Evolutionary conservation across 37 sponge, comb jelly and placozoan species (phyloP).

Genomic region (Aplysina aerophoba): DNA sequence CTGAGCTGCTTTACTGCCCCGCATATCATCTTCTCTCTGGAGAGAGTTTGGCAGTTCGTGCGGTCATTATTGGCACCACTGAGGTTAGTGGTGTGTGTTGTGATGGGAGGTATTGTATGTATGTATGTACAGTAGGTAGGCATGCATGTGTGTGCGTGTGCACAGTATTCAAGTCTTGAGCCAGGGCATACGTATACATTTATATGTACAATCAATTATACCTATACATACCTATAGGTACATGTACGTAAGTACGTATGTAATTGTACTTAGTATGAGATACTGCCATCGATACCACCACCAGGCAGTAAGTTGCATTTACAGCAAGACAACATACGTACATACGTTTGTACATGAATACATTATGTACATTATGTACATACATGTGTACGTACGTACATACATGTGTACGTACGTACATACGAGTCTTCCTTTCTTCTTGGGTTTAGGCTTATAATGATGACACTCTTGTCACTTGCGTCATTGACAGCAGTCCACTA

Average conservation of each 20-base stretch:
- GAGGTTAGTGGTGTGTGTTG: conserved; percentile 15
- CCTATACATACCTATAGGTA: no score
- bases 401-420: background rate
- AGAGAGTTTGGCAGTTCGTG: conserved; percentile 2
- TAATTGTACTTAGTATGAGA: no score
- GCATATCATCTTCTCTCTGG: conserved; percentile 43
- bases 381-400: background rate
- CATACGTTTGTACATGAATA: no score
- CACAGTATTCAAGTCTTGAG: no score
- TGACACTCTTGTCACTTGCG: background rate
- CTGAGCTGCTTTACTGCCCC: conserved; percentile 53
- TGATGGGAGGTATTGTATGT: background rate
- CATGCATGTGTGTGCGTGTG: no score
- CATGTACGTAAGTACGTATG: background rate
- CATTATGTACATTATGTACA: no score
- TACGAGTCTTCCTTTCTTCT: background rate
- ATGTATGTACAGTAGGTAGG: background rate
- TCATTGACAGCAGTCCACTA: conserved; percentile 43
- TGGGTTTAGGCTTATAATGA: background rate
- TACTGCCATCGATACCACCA: background rate
- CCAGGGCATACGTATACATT: no score
- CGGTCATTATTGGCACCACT: background rate
- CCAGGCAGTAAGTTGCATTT: background rate
- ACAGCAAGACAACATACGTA: conserved; percentile 3
- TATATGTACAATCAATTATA: no score